Base-by-base conservation (phyloP, 2,113 vertebrate species). In the Heteronetta atricapilla region DNA sequence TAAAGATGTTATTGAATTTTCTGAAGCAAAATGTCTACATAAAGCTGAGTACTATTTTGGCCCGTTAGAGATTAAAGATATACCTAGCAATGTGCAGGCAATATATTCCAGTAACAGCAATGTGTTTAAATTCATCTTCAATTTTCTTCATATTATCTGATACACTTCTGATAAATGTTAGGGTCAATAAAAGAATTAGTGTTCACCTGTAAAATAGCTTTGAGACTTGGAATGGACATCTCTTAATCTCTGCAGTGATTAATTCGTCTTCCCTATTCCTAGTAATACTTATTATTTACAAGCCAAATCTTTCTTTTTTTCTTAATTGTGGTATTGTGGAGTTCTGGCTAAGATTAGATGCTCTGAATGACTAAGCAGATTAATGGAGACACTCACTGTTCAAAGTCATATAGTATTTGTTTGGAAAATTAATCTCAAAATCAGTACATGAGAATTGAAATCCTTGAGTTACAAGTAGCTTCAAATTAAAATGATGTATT, bases 1-100 rank as follows among this genome's bases (percentile, higher is more conserved):
- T 84, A 75, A 90, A 90, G 36, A 70, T 6, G 29, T 88, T 82
- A 94, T 58, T 90, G 62, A 82, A 78, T 94, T 93, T 86, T 92
- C 53, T 8, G 5, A 72, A 89, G 58, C 16, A 93, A 92, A 90
- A 33, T 75, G 56, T 28, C 56, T 68, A 36, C 22, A 38, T 13
- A 90, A 68, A 68, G 4, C 9, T 3, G 2, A 83, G n/a, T 31
- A 8, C 26, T 82, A 13, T 85, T 60, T 70, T 76, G 26, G 34
- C 80, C 46, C 87, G 29, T 81, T 84, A 72, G 13, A 86, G n/a
- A 74, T 58, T 15, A 92, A 90, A 88, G 22, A 38, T 28, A 22
- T 56, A 78, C 56, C 25, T 86, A 72, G 11, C 3, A 68, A 46
- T 63, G 56, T 72, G 26, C 31, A 68, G 72, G 72, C n/a, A 78